These are phyloP conservation scores for Orthosia incerta DNA, from an alignment of 2,888 invertebrate genomes.

Conservation along the genomic window DNA sequence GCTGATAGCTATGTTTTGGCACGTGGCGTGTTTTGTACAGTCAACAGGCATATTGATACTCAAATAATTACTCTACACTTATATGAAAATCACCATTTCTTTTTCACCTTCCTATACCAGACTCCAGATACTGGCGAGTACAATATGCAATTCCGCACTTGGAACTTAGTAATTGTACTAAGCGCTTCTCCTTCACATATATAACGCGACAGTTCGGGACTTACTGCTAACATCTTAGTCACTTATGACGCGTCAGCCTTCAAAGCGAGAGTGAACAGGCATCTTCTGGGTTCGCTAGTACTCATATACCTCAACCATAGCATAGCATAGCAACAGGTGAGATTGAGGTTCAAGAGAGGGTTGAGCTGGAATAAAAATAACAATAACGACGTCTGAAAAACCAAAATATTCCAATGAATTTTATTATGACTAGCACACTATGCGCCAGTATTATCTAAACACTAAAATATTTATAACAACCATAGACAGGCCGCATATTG, in stretches of 20 bases:
- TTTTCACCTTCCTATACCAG: not conserved
- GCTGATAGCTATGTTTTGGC: conserved; percentile 45
- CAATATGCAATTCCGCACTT: too few species aligned
- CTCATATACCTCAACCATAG: not conserved
- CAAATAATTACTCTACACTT: not conserved
- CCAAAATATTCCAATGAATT: not conserved
- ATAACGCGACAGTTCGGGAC: not conserved
- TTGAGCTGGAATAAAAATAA: not conserved
- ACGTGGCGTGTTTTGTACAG: conserved; percentile 40
- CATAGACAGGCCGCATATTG: too few species aligned
- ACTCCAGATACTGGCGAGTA: not conserved
- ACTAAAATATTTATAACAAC: too few species aligned
- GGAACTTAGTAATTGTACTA: not conserved
- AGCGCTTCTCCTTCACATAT: not conserved
- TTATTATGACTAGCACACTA: not conserved
- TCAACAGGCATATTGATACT: not conserved
- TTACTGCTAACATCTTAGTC: not conserved
- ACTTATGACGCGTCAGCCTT: not conserved
- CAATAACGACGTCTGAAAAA: not conserved
- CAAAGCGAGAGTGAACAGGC: not conserved
- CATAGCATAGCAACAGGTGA: not conserved
- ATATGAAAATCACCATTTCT: not conserved
- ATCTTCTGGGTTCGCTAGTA: not conserved
- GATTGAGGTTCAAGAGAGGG: not conserved
- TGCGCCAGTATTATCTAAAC: not conserved